phyloP scores from a whole-genome alignment of 2,797 vertebrate genomes.

The Enteromius paludinosus region DNA sequence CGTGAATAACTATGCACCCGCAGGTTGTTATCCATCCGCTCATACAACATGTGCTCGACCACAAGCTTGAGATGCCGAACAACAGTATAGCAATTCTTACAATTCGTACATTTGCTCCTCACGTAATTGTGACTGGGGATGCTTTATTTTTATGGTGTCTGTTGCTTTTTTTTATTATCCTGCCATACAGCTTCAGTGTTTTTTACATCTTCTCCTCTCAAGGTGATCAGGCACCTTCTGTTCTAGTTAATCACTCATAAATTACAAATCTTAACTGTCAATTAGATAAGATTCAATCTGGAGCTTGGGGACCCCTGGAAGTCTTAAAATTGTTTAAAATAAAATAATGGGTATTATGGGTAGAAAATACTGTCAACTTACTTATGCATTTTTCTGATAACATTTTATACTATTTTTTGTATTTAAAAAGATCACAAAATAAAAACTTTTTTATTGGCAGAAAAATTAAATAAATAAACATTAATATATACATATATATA shows the following conservation, averaged over 20 bases:
- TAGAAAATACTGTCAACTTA: neutral
- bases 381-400: neutral
- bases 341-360: neutral
- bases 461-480: neutral
- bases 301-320: neutral
- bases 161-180: neutral
- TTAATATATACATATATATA: too few species aligned
- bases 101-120: neutral
- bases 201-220: constrained; percentile 2
- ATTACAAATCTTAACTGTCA: neutral
- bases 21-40: constrained; percentile 39
- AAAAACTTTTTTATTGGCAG: too few species aligned
- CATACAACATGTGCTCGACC: constrained; percentile 30
- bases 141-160: neutral
- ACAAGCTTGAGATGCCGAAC: constrained; percentile 22
- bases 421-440: too few species aligned
- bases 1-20: constrained; percentile 42
- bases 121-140: neutral
- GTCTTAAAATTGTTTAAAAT: neutral
- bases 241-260: neutral
- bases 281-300: neutral
- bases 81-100: constrained; percentile 14
- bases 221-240: neutral
- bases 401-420: neutral
- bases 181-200: neutral